These are phyloP conservation scores for Phocoena phocoena DNA, from an alignment of 2,113 vertebrate species.

Conservation along the genomic window DNA sequence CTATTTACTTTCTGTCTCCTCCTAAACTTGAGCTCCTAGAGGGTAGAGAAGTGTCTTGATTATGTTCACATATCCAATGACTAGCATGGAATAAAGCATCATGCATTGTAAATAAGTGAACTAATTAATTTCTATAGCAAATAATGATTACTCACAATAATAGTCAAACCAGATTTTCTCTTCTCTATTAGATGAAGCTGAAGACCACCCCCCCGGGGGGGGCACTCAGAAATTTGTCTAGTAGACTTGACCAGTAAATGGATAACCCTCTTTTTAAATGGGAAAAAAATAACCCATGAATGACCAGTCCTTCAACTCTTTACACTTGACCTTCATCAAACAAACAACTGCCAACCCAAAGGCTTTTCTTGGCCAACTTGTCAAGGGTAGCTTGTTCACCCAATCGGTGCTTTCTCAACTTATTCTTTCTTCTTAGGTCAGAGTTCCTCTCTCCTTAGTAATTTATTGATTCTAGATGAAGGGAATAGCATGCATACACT, in stretches of 20 bases:
- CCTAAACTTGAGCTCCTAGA: background rate
- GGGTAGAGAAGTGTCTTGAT: background rate
- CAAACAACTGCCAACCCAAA: background rate
- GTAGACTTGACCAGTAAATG: background rate
- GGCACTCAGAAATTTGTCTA: background rate
- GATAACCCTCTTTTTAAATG: background rate
- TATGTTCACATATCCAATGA: background rate
- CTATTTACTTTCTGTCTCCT: background rate
- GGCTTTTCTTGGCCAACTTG: background rate
- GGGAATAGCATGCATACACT: background rate
- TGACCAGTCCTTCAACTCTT: background rate
- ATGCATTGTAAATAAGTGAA: background rate
- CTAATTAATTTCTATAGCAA: constrained; percentile 13
- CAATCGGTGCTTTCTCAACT: background rate
- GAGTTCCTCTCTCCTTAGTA: background rate
- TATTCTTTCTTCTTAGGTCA: background rate
- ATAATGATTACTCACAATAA: background rate
- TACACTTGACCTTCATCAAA: background rate
- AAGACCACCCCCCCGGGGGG: background rate
- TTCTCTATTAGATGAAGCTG: background rate
- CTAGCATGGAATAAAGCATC: background rate
- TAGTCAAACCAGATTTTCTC: constrained; percentile 9
- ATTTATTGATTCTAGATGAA: background rate
- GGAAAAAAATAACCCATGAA: background rate
- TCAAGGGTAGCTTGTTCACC: background rate